phyloP scores from a whole-genome alignment of 2,113 vertebrate genomes.

The Tachysurus fulvidraco region DNA sequence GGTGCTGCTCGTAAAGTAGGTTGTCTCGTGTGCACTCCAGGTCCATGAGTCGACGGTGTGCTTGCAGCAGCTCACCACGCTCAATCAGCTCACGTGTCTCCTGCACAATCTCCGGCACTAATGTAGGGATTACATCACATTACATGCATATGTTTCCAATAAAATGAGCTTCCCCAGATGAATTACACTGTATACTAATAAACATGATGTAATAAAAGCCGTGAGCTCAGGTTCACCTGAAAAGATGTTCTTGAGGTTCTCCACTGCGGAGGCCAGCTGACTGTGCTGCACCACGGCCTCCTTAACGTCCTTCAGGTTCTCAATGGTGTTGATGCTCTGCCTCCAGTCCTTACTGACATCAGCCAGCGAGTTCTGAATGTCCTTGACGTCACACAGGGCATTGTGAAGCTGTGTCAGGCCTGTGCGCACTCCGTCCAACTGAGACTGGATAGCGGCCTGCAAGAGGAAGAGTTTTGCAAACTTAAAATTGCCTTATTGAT shows the following conservation, averaged over 20 bases:
- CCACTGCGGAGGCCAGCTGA: constrained; percentile 94
- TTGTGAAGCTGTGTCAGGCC: constrained; percentile 94
- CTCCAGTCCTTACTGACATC: constrained; percentile 97
- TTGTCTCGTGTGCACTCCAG: constrained; percentile 92
- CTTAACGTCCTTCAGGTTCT: constrained; percentile 94
- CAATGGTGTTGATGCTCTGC: constrained; percentile 95
- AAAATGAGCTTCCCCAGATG: neutral
- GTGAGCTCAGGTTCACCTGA: constrained; percentile 76
- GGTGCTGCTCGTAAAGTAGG: constrained; percentile 96
- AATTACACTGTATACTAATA: neutral
- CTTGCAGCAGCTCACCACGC: constrained; percentile 85
- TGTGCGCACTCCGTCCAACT: constrained; percentile 92
- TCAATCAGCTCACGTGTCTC: constrained; percentile 90
- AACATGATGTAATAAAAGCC: neutral
- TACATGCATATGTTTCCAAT: too few species aligned
- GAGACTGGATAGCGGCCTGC: constrained; percentile 97
- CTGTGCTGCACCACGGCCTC: constrained; percentile 97
- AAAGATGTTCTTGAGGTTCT: constrained; percentile 99
- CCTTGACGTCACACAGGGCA: constrained; percentile 88
- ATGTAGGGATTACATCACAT: neutral
- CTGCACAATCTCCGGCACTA: constrained; percentile 93
- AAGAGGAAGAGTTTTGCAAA: neutral
- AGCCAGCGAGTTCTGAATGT: constrained; percentile 87
- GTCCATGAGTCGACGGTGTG: constrained; percentile 93
- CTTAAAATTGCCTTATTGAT: neutral